These are phyloP conservation scores for Chionodraco myersi DNA, from an alignment of 2,113 vertebrate genomes.

Conservation along the genomic window DNA sequence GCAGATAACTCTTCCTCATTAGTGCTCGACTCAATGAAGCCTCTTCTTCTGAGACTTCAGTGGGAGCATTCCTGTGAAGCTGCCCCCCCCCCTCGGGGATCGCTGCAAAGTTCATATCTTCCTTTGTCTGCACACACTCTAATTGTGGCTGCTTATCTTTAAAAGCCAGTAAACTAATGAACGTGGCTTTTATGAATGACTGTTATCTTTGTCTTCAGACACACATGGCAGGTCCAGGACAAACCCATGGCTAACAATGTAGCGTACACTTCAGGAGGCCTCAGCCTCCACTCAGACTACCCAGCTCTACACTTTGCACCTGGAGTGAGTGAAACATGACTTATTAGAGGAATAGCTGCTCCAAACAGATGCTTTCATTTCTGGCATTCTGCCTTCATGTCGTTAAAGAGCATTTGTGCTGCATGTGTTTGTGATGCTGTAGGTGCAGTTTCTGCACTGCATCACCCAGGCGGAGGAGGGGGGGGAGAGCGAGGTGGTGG, in stretches of 20 bases:
- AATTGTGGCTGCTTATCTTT: slow-evolving; percentile 50
- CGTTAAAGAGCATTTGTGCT: not conserved
- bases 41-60: slow-evolving; percentile 47
- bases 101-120: slow-evolving; percentile 43
- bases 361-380: slow-evolving; percentile 1
- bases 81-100: slow-evolving; percentile 42
- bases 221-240: slow-evolving; percentile 96
- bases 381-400: slow-evolving; percentile 5
- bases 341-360: not conserved
- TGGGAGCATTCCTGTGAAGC: slow-evolving; percentile 42
- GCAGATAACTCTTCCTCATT: slow-evolving; percentile 66
- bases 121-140: slow-evolving; percentile 31
- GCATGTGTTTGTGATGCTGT: not conserved
- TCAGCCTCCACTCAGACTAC: slow-evolving; percentile 94
- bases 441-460: slow-evolving; percentile 97
- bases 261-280: slow-evolving; percentile 91
- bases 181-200: slow-evolving; percentile 35
- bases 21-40: slow-evolving; percentile 58
- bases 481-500: slow-evolving; percentile 91
- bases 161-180: slow-evolving; percentile 41
- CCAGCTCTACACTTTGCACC: slow-evolving; percentile 92
- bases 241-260: slow-evolving; percentile 93
- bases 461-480: slow-evolving; percentile 88
- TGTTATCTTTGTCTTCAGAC: slow-evolving; percentile 81
- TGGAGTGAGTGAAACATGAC: slow-evolving; percentile 87